Evolutionary conservation across 2,888 invertebrate species (phyloP).

Genomic region (Aphidius colemani): DNA sequence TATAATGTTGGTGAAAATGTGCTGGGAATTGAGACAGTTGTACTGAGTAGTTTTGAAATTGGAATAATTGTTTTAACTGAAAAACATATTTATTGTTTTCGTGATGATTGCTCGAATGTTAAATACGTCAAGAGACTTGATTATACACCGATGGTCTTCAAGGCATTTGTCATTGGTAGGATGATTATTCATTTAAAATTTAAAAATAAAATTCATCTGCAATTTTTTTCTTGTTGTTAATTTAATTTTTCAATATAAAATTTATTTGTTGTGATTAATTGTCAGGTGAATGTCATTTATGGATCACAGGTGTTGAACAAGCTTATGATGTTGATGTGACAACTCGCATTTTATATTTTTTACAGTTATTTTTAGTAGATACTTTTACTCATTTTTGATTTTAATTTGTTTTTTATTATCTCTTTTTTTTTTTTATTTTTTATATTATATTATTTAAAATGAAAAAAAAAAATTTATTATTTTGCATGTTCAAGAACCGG

Average conservation of each 20-base stretch:
- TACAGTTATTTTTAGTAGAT: too few relatives aligned
- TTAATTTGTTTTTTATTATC: too few relatives aligned
- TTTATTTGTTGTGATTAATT: neutral
- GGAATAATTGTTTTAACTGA: constrained; percentile 83
- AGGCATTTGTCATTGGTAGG: constrained; percentile 70
- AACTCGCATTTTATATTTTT: too few relatives aligned
- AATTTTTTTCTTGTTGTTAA: neutral
- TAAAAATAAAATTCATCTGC: neutral
- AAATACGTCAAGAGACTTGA: constrained; percentile 85
- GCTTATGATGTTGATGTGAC: neutral
- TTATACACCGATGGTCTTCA: constrained; percentile 78
- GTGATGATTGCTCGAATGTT: constrained; percentile 75
- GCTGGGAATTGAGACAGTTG: constrained; percentile 68
- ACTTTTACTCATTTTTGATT: too few relatives aligned
- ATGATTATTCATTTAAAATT: neutral
- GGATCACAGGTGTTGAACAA: neutral
- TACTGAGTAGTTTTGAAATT: constrained; percentile 68
- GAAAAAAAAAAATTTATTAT: neutral
- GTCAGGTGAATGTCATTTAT: neutral
- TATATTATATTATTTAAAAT: neutral
- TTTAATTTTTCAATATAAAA: neutral
- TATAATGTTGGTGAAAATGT: constrained; percentile 82
- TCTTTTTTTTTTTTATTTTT: neutral
- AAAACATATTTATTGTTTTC: constrained; percentile 79
- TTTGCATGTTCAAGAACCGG: constrained; percentile 65